Conservation (phyloP, 2,888 invertebrate genomes). For the Athalia circularis region DNA sequence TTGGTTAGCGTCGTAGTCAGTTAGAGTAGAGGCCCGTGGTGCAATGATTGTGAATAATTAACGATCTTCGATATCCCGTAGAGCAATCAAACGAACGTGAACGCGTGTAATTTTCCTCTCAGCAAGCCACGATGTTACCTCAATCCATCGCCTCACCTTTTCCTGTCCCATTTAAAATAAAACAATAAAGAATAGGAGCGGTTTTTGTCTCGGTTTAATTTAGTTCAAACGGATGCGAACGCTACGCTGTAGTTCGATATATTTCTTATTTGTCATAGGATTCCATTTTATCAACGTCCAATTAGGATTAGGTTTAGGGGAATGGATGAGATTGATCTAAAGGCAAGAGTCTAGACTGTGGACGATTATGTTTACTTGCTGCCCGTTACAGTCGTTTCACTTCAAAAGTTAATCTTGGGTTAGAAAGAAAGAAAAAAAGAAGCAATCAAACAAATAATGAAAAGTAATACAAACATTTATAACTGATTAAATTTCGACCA, state of each 20-base stretch:
- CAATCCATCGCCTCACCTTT: neutral
- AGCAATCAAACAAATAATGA: too few relatives aligned
- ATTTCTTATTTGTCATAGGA: neutral
- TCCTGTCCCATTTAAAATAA: neutral
- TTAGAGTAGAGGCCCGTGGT: neutral
- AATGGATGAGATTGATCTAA: neutral
- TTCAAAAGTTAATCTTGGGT: neutral
- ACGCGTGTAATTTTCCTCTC: conserved; percentile 19
- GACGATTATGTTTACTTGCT: neutral
- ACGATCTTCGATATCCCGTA: conserved; percentile 4
- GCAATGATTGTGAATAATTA: conserved; percentile 15
- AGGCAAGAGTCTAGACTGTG: conserved; percentile 7
- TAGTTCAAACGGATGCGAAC: conserved; percentile 2
- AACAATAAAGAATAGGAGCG: neutral
- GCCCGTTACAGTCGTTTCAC: too few relatives aligned
- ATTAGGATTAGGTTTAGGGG: neutral
- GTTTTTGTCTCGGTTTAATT: conserved; percentile 13
- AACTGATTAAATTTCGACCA: conserved; percentile 24
- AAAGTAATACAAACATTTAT: conserved; percentile 2
- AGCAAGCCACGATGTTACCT: neutral
- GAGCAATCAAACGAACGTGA: neutral
- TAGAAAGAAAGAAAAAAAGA: neutral
- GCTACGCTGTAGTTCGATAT: neutral
- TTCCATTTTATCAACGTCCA: neutral
- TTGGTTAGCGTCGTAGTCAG: neutral